Base-by-base conservation (phyloP, 1,140 invertebrate genomes). In the Lucilia sericata region DNA sequence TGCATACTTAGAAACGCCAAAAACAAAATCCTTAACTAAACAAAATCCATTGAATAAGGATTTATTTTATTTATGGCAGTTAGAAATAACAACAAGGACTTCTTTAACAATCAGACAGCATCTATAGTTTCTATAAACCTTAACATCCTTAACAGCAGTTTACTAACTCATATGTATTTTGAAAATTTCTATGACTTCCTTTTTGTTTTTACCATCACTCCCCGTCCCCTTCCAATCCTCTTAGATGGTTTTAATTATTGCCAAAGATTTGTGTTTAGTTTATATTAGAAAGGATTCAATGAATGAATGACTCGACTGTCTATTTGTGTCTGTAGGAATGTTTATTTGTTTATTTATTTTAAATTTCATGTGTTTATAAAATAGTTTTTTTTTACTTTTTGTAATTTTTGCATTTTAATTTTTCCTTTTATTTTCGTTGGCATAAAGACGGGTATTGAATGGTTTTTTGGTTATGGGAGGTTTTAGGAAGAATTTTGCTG, bases 1-100 rank as follows among this genome's bases (percentile, higher is more conserved):
- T 70, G 65, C 65, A 70, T 21, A 70, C 65, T 70, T 70, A 21
- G 65, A 70, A 70, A 70, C 19, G 65, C 19, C 65, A 70, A 70
- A 70, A 70, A 19, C 65, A 70, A 25, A 70, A n/a, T n/a, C n/a
- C n/a, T n/a, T n/a, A n/a, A n/a, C n/a, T n/a, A n/a, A n/a, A n/a
- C n/a, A n/a, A n/a, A 70, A 42, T 42, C 21, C 19, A 70, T 70
- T 70, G 65, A 21, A 70, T 70, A 19, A 70, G 21, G 65, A 70
- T 70, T 70, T 70, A 19, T 10, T 70, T 19, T 70, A 12, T 70
- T 70, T 70, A 21, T n/a, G 9, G n/a, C 14, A 60, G 13, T 14
- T n/a, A 70, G 65, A 70, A 7, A 70, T 17, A 70, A 70, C 65
- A 25, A 42, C 42, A 19, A 70, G 19, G n/a, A 19, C 10, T 70